phyloP scores from a whole-genome alignment of 64 coral and sea anemone species.

The Montipora sp. region DNA sequence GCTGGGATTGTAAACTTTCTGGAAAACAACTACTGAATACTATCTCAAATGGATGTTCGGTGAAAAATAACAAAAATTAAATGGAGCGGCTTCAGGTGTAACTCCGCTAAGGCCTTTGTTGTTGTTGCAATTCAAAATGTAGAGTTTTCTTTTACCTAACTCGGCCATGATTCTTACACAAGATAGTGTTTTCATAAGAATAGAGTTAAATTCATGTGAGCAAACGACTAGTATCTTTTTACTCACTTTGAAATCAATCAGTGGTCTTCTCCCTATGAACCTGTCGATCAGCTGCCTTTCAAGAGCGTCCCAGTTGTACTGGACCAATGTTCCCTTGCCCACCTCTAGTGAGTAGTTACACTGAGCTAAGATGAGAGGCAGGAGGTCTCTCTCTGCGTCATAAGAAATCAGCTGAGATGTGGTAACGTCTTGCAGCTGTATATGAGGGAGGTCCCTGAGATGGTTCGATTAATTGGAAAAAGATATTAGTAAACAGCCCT shows the following conservation, averaged over 20 bases:
- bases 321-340: constrained; percentile 60
- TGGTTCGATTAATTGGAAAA: neutral
- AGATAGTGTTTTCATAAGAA: too few relatives aligned
- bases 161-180: too few relatives aligned
- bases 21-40: too few relatives aligned
- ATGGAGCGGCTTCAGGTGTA: too few relatives aligned
- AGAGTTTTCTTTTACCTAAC: too few relatives aligned
- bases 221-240: neutral
- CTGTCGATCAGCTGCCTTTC: constrained; percentile 74
- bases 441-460: constrained; percentile 33
- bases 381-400: constrained; percentile 61
- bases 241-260: constrained; percentile 73
- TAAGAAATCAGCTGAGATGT: constrained; percentile 60
- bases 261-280: constrained; percentile 48
- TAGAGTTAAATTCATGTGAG: neutral
- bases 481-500: neutral
- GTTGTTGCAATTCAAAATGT: too few relatives aligned
- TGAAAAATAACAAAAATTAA: too few relatives aligned
- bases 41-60: too few relatives aligned
- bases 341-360: constrained; percentile 78
- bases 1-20: too few relatives aligned
- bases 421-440: constrained; percentile 43
- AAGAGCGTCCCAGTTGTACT: constrained; percentile 66
- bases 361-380: constrained; percentile 61
- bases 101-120: too few relatives aligned